Conservation (phyloP, 2,113 vertebrate genomes). For the Gadus macrocephalus region DNA sequence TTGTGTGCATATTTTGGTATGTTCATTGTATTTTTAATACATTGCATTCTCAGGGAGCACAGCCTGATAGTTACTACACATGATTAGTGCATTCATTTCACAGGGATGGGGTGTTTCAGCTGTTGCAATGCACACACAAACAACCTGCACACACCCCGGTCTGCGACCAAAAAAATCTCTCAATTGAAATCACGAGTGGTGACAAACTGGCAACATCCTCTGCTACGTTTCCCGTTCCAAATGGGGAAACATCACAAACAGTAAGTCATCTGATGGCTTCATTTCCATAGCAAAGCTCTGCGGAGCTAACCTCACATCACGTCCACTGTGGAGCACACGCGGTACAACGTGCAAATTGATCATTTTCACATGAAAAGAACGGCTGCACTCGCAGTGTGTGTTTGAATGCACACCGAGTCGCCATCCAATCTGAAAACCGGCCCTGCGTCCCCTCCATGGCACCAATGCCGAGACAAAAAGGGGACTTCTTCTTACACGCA, state of each 20-base stretch:
- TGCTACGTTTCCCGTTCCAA: slow-evolving; percentile 27
- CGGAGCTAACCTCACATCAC: slow-evolving; percentile 53
- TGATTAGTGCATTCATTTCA: slow-evolving; percentile 44
- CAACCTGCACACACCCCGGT: slow-evolving; percentile 40
- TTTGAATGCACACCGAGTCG: not conserved
- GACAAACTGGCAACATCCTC: slow-evolving; percentile 48
- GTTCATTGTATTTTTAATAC: not conserved
- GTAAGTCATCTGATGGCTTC: slow-evolving; percentile 31
- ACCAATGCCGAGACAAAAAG: no score
- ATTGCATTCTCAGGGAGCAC: not conserved
- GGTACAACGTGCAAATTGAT: slow-evolving; percentile 6
- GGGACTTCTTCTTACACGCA: no score
- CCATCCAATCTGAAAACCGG: no score
- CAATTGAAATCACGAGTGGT: slow-evolving; percentile 51
- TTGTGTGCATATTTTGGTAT: not conserved
- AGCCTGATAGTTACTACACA: slow-evolving; percentile 37
- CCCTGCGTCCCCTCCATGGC: no score
- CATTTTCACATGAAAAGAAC: not conserved
- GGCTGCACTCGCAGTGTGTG: not conserved
- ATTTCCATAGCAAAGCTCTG: slow-evolving; percentile 50
- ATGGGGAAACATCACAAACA: slow-evolving; percentile 41
- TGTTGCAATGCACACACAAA: slow-evolving; percentile 34
- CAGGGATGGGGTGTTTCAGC: slow-evolving; percentile 45
- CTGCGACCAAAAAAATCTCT: slow-evolving; percentile 43
- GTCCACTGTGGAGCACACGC: slow-evolving; percentile 18